Evolutionary conservation across 2,113 vertebrate genomes (phyloP).

Genomic region (Halichoeres trimaculatus): DNA sequence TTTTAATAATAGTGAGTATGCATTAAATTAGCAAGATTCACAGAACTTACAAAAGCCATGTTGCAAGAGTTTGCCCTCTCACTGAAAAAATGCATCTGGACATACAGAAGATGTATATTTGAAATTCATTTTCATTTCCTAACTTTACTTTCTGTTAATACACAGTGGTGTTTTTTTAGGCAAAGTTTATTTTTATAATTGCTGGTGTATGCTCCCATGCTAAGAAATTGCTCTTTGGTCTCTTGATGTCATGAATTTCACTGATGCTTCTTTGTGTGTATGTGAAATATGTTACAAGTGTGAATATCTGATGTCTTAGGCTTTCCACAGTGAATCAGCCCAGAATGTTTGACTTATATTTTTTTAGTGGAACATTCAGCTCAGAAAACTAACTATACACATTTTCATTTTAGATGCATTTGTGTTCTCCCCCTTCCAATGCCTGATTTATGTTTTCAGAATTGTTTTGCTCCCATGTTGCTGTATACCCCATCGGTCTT

Average conservation of each 20-base stretch:
- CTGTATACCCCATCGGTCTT: conserved; percentile 57
- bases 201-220: conserved; percentile 33
- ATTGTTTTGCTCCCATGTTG: conserved; percentile 65
- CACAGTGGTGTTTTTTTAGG: neutral
- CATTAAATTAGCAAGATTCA: neutral
- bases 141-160: neutral
- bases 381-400: conserved; percentile 46
- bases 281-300: conserved; percentile 11
- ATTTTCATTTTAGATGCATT: conserved; percentile 43
- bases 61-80: neutral
- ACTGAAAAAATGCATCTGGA: conserved; percentile 52
- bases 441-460: conserved; percentile 52
- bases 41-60: neutral
- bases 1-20: neutral
- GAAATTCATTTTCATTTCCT: neutral
- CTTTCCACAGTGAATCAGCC: conserved; percentile 32
- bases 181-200: conserved; percentile 1
- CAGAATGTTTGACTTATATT: conserved; percentile 17
- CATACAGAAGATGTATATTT: conserved; percentile 44
- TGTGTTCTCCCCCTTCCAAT: conserved; percentile 16
- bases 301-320: conserved; percentile 40
- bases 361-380: conserved; percentile 31
- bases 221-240: conserved; percentile 1
- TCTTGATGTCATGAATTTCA: conserved; percentile 13
- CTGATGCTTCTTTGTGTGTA: conserved; percentile 11